Evolutionary conservation across 2,888 invertebrate species (phyloP).

Genomic region (Drosophila robusta): DNA sequence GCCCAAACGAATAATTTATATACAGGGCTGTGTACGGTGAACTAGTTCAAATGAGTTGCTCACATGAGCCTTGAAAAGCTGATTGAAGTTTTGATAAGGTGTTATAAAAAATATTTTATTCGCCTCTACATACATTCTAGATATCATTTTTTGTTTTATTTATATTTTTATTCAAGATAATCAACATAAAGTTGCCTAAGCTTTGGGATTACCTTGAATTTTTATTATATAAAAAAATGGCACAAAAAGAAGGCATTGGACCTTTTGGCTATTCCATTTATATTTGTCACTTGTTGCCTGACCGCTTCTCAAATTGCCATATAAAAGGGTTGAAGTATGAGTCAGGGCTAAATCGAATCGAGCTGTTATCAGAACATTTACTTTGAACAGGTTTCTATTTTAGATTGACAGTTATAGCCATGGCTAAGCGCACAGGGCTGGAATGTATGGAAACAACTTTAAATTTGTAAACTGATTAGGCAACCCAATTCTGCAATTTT

Average conservation of each 20-base stretch:
- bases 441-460: too few relatives aligned
- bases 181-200: too few relatives aligned
- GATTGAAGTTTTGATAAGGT: neutral
- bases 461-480: too few relatives aligned
- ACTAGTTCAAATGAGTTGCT: constrained; percentile 11
- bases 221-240: too few relatives aligned
- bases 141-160: neutral
- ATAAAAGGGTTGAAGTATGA: neutral
- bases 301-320: neutral
- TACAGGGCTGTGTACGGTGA: neutral
- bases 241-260: too few relatives aligned
- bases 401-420: too few relatives aligned
- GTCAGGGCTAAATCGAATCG: neutral
- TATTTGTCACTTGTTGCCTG: neutral
- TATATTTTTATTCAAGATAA: too few relatives aligned
- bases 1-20: constrained; percentile 1
- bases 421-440: too few relatives aligned
- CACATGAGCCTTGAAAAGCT: neutral
- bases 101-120: too few relatives aligned
- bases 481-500: too few relatives aligned
- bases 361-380: neutral
- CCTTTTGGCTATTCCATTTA: too few relatives aligned
- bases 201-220: too few relatives aligned
- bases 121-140: neutral
- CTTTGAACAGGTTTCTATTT: neutral